Evolutionary conservation across 2,888 invertebrate species (phyloP), one percentile per base, ranked within the genome.

Genomic region (Notocelia uddmanniana): DNA sequence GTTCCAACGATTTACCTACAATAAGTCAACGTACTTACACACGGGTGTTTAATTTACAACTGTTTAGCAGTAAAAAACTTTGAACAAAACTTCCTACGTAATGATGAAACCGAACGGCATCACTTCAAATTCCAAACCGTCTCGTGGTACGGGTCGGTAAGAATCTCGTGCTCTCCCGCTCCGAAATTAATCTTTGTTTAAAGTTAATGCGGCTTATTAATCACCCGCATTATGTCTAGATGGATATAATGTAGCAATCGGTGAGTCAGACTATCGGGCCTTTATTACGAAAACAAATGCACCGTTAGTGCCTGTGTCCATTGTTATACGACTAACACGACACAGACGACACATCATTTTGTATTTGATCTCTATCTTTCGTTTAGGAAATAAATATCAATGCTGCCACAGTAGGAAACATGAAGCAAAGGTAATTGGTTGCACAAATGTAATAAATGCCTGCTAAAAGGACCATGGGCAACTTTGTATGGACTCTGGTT

Each of bases 121-220:
- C 63, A 41, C 11, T 41, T 52, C 57, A 52, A 74, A 41, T 41
- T 48, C 52, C 52, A 21, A 66, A 52, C 50, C 54, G 48, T 69
- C 37, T 68, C 74, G 59, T 83, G 80, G 83, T 86, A 81, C 77
- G 73, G 79, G 80, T 78, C 80, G 59, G 74, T 72, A 64, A 72
- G 68, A 73, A 69, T 68, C 74, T 79, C 64, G 74, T 71, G 76
- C 75, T 68, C 76, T 78, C 74, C 78, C 79, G 83, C 80, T 83
- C 81, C 78, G 79, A 86, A 86, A 91, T 92, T 89, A 90, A 91
- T 92, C 92, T 88, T 92, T 89, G 91, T 91, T 91, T 91, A 88
- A 87, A 89, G 79, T 89, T 92, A 92, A 92, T 91, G 88, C 87
- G 77, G 75, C 87, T 86, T 89, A 92, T 91, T 92, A 91, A 90